Evolutionary conservation across 2,888 invertebrate genomes (phyloP).

Genomic region (Syrista parreyssii): DNA sequence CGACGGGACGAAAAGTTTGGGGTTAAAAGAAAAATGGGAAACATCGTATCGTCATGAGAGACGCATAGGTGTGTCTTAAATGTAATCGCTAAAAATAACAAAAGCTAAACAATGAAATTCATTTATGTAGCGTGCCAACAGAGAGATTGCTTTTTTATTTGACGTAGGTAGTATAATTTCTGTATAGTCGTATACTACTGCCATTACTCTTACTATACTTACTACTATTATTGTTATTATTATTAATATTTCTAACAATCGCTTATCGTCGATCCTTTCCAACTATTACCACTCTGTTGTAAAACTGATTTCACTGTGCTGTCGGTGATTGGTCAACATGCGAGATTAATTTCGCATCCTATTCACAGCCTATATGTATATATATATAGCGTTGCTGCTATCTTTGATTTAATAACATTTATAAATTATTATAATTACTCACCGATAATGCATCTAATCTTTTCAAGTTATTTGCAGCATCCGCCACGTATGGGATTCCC

Average conservation of each 20-base stretch:
- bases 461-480: not conserved
- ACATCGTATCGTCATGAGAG: not conserved
- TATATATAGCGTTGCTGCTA: not conserved
- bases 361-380: not conserved
- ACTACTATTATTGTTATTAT: not conserved
- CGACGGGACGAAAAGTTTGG: conserved; percentile 7
- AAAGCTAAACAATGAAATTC: conserved; percentile 1
- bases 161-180: not conserved
- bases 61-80: not conserved
- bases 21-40: conserved; percentile 6
- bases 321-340: not conserved
- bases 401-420: not conserved
- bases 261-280: not conserved
- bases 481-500: not conserved
- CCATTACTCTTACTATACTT: not conserved
- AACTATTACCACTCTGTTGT: not conserved
- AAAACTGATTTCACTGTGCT: not conserved
- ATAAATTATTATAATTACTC: not conserved
- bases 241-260: not conserved
- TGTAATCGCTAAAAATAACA: not conserved
- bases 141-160: not conserved
- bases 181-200: not conserved
- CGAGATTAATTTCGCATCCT: not conserved
- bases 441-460: not conserved
- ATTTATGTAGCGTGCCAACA: not conserved